These are phyloP conservation scores for Struthio camelus DNA, from an alignment of 2,113 vertebrate genomes.

Conservation along the genomic window DNA sequence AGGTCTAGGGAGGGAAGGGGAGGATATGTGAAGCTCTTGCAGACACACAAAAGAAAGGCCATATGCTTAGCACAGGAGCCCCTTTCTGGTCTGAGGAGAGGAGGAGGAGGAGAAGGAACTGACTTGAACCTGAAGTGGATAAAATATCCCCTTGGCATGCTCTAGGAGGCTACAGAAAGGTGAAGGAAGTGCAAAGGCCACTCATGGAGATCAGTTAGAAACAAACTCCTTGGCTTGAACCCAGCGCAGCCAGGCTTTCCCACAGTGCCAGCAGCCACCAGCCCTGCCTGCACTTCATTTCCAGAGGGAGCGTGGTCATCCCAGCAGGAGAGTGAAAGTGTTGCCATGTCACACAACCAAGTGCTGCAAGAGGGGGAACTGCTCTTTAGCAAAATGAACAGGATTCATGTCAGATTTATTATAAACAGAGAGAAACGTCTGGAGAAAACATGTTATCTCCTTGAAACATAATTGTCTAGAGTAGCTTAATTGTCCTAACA, in stretches of 20 bases:
- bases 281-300: no score
- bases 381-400: neutral
- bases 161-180: neutral
- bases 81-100: neutral
- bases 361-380: no score
- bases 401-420: neutral
- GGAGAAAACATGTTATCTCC: neutral
- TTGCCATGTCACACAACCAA: no score
- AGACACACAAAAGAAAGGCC: fast-evolving
- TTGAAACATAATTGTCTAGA: neutral
- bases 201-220: neutral
- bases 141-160: neutral
- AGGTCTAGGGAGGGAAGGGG: neutral
- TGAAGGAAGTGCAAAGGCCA: neutral
- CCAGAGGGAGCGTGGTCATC: no score
- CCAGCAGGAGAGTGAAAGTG: no score
- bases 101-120: no score
- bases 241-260: no score
- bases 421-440: neutral
- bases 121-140: neutral
- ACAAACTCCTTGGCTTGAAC: no score
- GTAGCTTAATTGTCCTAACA: neutral
- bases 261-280: no score
- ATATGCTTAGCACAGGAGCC: neutral
- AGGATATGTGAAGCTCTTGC: neutral